Percentiles rank a stretch among this genome's conserved stretches.
These are phyloP conservation scores for Clamator glandarius DNA, from an alignment of 2,797 vertebrate genomes.

Conservation along the genomic window DNA sequence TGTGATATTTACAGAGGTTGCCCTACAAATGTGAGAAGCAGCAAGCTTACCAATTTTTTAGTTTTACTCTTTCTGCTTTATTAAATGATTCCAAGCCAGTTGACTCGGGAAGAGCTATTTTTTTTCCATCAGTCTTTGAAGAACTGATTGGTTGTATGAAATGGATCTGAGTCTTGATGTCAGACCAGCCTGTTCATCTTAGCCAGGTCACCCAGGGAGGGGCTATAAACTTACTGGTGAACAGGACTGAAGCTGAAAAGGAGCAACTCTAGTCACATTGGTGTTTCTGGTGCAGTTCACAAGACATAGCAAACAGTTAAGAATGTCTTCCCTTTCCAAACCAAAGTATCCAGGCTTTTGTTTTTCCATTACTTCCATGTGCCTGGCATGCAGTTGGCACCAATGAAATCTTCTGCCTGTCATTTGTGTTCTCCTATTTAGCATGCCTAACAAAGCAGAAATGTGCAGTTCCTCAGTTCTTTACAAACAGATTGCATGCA, in stretches of 20 bases:
- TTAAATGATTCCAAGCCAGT: background rate
- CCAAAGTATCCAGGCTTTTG: background rate
- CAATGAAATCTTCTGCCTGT: background rate
- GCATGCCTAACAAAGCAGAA: background rate
- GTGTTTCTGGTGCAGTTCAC: background rate
- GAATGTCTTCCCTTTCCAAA: background rate
- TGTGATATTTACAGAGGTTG: background rate
- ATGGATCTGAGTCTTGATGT: background rate
- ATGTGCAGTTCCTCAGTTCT: background rate
- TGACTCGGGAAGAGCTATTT: background rate
- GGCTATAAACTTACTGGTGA: background rate
- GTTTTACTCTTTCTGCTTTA: background rate
- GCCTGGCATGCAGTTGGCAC: background rate
- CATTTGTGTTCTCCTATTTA: background rate
- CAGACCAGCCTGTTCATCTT: background rate
- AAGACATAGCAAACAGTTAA: background rate
- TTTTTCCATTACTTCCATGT: background rate
- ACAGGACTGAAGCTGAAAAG: background rate
- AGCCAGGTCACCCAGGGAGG: background rate
- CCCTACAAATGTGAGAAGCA: background rate
- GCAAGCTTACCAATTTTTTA: background rate
- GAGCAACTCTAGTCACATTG: background rate
- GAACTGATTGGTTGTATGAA: background rate
- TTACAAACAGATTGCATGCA: background rate
- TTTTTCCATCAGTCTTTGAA: background rate